Base-by-base conservation (phyloP, 2,113 vertebrate genomes). In the Odocoileus virginianus region DNA sequence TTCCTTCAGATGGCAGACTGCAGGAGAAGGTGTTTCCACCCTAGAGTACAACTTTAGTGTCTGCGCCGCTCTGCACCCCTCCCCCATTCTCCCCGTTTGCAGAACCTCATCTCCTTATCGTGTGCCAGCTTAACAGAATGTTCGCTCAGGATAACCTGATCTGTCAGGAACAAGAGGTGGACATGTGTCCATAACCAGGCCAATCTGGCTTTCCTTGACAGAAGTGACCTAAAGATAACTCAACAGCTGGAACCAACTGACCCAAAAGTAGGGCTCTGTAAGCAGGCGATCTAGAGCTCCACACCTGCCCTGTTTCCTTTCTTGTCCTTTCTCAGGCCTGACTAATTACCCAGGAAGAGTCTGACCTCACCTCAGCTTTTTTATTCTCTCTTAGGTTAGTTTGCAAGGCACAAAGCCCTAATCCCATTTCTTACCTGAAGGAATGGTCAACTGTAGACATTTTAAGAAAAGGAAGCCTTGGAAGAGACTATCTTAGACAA, bases 51-150 rank as follows among this genome's bases (percentile, higher is more conserved):
- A 21, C 8, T 16, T 1, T 1, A 2, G 55, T 13, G 27, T 27
- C 17, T 10, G 33, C 1, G 6, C 40, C 2, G 0, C 30, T 3
- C 33, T 5, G 43, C 0, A 21, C 43, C 28, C 36, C 47, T 11
- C 67, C n/a, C 40, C 17, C 2, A 7, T 30, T 61, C 3, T 6
- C 64, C 33, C 30, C n/a, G n/a, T 78, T 3, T 52, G 43, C 50
- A 60, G 64, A 79, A 21, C 12, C 33, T 43, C 23, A 3, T 9
- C 50, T 28, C 54, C 54, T 23, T 16, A 14, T 6, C 1, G 5
- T 7, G 15, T 5, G 60, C 40, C 45, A 4, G 40, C 30, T 14
- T 7, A 23, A 57, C 13, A 33, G 15, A 52, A 71, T 13, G 2
- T 0, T 28, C 8, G 15, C 71, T 86, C 58, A 60, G 60, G 55